Evolutionary conservation across 1,140 invertebrate species (phyloP), one percentile per base, ranked within the genome.

Genomic region (Cotesia chilonis): DNA sequence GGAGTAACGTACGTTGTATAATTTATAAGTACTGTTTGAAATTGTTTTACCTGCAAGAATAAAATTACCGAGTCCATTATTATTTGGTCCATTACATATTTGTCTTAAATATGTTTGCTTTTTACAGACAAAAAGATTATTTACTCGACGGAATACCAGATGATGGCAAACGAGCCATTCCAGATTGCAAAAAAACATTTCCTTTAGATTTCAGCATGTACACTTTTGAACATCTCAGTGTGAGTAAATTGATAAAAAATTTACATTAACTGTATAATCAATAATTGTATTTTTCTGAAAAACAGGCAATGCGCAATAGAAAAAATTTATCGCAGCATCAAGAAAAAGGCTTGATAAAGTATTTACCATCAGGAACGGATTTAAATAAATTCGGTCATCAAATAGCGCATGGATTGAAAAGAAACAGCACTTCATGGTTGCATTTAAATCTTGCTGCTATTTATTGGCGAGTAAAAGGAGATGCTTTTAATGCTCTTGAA

Each of bases 371-470:
- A 52, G 89, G 89, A 75, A 91, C 88, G 80, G 91, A 89, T 77
- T 85, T 90, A 61, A 89, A 89, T 75, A 89, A 89, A 78, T 94
- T 93, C 88, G 92, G 90, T 12, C 89, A 91, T 80, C 90, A 89
- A 77, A 88, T 92, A 68, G 89, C 91, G 35, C 87, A 89, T 71
- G 90, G 90, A 14, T 85, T 96, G 7, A 80, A 85, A 69, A 88
- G 89, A 81, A 95, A 96, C 83, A 90, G 88, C 57, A 91, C 91
- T 1, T 95, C 94, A 0, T 96, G 95, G 95, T 87, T 95, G 17
- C 90, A 95, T 80, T 92, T 95, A 79, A 94, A 95, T 81, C 88
- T 96, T 79, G 94, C 93, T 57, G 91, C 94, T 12, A 90, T 96
- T 70, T 96, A 94, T 87, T 96, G 94, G 95, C 88, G 94, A 65